phyloP scores from a whole-genome alignment of 2,888 invertebrate genomes.

The Dione juno region DNA sequence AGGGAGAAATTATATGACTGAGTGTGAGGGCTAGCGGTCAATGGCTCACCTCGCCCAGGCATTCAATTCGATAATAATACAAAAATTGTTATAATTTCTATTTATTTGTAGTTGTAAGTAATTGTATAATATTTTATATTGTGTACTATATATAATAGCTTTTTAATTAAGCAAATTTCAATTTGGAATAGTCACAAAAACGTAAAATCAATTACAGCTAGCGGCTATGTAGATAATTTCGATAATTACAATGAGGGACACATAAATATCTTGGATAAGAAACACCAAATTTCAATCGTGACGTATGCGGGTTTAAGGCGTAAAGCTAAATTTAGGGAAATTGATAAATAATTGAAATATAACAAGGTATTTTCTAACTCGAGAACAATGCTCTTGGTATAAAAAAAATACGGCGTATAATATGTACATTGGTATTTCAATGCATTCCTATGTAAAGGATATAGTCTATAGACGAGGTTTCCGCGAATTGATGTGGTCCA shows the following conservation, averaged over 20 bases:
- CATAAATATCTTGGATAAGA: conserved; percentile 75
- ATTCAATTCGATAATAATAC: conserved; percentile 45
- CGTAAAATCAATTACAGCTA: neutral
- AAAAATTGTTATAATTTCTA: conserved; percentile 27
- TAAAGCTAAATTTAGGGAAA: conserved; percentile 10
- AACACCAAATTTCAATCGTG: conserved; percentile 55
- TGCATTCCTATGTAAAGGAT: no score
- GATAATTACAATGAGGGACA: conserved; percentile 58
- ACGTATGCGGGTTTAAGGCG: conserved; percentile 62
- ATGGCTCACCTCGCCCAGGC: conserved; percentile 51
- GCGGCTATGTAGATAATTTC: conserved; percentile 32
- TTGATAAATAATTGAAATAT: neutral
- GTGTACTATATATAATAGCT: neutral
- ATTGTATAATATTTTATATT: neutral
- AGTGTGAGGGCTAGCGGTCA: conserved; percentile 61
- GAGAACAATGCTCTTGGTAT: no score
- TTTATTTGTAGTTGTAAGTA: conserved; percentile 10
- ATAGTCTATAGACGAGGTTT: no score
- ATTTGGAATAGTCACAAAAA: neutral
- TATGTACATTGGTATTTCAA: no score
- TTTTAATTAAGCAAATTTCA: no score
- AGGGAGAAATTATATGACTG: conserved; percentile 53
- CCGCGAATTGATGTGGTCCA: no score
- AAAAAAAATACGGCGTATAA: no score
- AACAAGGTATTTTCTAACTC: neutral